These are phyloP conservation scores for Ophion ventricosus DNA, from an alignment of 2,888 invertebrate species.

Conservation along the genomic window DNA sequence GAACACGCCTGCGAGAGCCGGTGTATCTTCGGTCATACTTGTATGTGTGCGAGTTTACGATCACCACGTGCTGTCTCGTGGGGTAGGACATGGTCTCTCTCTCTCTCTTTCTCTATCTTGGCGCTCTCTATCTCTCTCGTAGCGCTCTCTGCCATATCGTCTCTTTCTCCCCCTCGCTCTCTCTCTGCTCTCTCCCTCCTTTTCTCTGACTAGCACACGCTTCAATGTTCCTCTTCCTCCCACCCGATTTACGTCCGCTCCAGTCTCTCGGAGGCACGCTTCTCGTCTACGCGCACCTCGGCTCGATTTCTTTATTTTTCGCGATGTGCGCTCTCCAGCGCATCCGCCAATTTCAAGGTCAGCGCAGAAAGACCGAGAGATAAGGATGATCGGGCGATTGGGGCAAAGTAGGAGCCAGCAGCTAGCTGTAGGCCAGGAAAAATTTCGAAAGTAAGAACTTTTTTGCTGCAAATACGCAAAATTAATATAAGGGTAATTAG, in stretches of 20 bases:
- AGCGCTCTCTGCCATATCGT: too few species aligned
- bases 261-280: conserved; percentile 13
- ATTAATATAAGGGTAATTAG: too few species aligned
- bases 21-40: conserved; percentile 36
- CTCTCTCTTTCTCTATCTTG: conserved; percentile 52
- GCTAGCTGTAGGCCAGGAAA: too few species aligned
- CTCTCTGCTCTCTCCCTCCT: conserved; percentile 50
- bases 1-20: conserved; percentile 20
- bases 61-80: conserved; percentile 65
- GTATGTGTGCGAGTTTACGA: conserved; percentile 22
- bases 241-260: conserved; percentile 27
- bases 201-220: conserved; percentile 53
- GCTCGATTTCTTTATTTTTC: not conserved
- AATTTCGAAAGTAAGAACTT: too few species aligned
- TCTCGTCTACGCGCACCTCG: conserved; percentile 42
- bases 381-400: not conserved
- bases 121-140: conserved; percentile 49
- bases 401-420: too few species aligned
- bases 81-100: conserved; percentile 78
- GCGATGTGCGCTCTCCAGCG: not conserved
- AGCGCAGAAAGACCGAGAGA: not conserved
- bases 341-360: not conserved
- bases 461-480: too few species aligned
- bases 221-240: conserved; percentile 57
- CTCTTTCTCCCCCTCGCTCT: conserved; percentile 32